Conservation (phyloP, 2,797 vertebrate species). For the Mormyrus proboscirostris region DNA sequence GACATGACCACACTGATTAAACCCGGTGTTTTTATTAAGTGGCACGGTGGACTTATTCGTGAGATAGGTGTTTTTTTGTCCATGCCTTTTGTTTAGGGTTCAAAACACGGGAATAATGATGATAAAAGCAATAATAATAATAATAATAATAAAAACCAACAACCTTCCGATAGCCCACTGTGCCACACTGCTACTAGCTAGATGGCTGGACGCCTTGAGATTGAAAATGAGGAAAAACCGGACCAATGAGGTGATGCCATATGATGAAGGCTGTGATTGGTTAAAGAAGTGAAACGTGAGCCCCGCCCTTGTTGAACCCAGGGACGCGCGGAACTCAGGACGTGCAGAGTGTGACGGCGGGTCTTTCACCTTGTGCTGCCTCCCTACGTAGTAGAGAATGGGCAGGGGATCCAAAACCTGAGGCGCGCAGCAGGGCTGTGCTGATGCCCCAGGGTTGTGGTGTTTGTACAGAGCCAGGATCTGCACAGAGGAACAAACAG, state of each 20-base stretch:
- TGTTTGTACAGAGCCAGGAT: conserved; percentile 83
- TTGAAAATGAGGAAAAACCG: background rate
- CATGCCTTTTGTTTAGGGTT: background rate
- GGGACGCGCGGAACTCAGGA: background rate
- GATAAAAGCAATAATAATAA: background rate
- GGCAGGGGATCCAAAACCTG: conserved; percentile 74
- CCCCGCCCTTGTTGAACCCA: background rate
- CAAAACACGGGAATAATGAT: background rate
- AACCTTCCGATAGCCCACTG: background rate
- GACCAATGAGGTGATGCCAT: background rate
- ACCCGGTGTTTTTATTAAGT: background rate
- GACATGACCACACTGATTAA: background rate
- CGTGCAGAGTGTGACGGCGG: background rate
- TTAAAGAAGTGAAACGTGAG: background rate
- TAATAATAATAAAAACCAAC: background rate
- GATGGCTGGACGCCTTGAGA: background rate
- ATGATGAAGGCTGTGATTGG: background rate
- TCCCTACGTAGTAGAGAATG: conserved; percentile 84
- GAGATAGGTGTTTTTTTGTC: background rate
- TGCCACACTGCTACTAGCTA: background rate
- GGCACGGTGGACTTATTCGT: background rate
- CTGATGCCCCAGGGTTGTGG: conserved; percentile 86
- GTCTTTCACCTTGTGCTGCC: conserved; percentile 66
- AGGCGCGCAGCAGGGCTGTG: conserved; percentile 82
- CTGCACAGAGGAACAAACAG: conserved; percentile 48